These are phyloP conservation scores for Erpornis zantholeuca DNA, from an alignment of 2,113 vertebrate genomes.

Conservation along the genomic window DNA sequence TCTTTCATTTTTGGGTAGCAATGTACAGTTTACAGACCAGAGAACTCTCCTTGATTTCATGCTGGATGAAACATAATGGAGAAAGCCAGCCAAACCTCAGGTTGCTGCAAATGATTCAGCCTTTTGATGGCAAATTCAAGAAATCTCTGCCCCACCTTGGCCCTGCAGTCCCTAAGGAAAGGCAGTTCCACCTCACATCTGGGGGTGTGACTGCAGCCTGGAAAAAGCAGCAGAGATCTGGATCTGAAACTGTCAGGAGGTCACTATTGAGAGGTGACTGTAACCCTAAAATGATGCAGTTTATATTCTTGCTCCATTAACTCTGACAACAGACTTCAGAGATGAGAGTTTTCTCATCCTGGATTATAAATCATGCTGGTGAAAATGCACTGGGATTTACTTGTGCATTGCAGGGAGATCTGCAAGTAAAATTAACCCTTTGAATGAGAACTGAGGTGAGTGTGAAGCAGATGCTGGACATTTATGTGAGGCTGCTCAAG, in stretches of 20 bases:
- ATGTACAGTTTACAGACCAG: background rate
- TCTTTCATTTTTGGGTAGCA: background rate
- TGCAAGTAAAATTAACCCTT: constrained; percentile 5
- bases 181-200: background rate
- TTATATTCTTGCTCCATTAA: constrained; percentile 40
- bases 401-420: background rate
- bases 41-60: background rate
- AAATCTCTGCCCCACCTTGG: background rate
- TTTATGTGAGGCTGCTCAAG: background rate
- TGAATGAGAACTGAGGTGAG: background rate
- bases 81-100: background rate
- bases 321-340: constrained; percentile 13
- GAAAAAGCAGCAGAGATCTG: background rate
- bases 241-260: background rate
- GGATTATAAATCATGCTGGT: background rate
- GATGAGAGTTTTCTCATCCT: background rate
- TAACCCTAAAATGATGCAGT: constrained; percentile 3
- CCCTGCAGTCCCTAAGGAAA: background rate
- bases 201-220: background rate
- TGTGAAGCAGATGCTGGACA: background rate
- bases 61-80: background rate
- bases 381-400: background rate
- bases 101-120: background rate
- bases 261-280: background rate
- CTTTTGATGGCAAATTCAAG: background rate